Evolutionary conservation across 1,140 invertebrate species (phyloP).

Genomic region (Aphis gossypii): DNA sequence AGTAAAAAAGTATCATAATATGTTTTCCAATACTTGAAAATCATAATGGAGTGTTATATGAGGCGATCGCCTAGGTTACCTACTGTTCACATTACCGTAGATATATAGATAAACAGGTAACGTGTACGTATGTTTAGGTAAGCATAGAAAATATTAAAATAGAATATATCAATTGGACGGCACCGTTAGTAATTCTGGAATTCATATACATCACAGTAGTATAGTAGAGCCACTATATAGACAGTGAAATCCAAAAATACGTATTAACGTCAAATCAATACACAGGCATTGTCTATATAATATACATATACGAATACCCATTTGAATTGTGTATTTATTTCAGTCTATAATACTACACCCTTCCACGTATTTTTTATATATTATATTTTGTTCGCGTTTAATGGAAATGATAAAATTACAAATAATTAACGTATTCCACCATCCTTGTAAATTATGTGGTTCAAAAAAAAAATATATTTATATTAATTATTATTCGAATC

Average conservation of each 20-base stretch:
- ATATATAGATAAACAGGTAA: background rate
- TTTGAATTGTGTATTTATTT: background rate
- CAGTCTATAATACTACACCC: too few species aligned
- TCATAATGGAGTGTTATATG: background rate
- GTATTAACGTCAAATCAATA: slow-evolving; percentile 1
- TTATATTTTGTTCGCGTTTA: background rate
- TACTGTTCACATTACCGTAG: background rate
- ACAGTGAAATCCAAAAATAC: background rate
- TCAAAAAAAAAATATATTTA: background rate
- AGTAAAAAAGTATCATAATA: background rate
- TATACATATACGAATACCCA: background rate
- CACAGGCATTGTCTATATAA: background rate
- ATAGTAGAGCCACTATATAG: background rate
- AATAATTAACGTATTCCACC: background rate
- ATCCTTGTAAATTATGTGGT: background rate
- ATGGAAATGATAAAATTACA: background rate
- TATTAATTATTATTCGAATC: background rate
- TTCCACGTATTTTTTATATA: background rate
- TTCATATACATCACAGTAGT: background rate
- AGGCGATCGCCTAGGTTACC: background rate
- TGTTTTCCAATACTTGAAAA: background rate
- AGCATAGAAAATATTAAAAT: background rate
- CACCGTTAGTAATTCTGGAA: background rate
- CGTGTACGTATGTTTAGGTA: background rate
- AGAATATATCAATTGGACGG: background rate